Evolutionary conservation across 2,113 vertebrate species (phyloP), one percentile per base, ranked within the genome.

Genomic region (Psilopsiagon aurifrons): DNA sequence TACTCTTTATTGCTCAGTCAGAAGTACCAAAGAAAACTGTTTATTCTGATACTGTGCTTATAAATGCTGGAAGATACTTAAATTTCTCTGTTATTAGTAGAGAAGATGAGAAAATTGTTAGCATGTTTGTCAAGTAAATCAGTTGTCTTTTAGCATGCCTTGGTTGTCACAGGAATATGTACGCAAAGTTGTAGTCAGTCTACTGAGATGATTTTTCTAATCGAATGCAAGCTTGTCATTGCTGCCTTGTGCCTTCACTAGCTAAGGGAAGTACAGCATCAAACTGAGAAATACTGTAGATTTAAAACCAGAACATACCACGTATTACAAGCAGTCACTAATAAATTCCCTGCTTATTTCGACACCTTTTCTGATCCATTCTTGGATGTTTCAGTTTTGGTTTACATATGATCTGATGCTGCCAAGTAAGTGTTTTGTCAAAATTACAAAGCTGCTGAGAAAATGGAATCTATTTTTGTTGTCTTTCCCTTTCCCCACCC

Each of bases 101-200:
- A 90, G 81, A 91, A 90, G 86, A 95, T 69, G 68, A 76, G 51
- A 96, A 94, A 96, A 97, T 96, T 96, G 80, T 92, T 97, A 63
- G 22, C 81, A 83, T 93, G 69, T 77, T 88, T 97, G 25, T 82
- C 93, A 94, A 90, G 83, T 88, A 71, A 94, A 96, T 76, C 63
- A 86, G 81, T 96, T 85, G 66, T 90, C 94, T 94, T 90, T 80
- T 92, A 84, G 80, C 76, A 55, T 93, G 74, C 97, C 76, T 93
- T 88, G 51, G 52, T 90, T 97, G 95, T 97, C 89, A 71, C 35
- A 94, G 77, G 73, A 95, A 90, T 94, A 51, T 57, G 35, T 91
- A 70, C 93, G 93, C 89, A 86, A 96, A 94, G 80, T 74, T 95
- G 67, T 86, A 87, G 86, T 88, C 55, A 88, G 49, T 59, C 69